phyloP scores from a whole-genome alignment of 2,797 vertebrate genomes.

The Euphonia xanthogaster region DNA sequence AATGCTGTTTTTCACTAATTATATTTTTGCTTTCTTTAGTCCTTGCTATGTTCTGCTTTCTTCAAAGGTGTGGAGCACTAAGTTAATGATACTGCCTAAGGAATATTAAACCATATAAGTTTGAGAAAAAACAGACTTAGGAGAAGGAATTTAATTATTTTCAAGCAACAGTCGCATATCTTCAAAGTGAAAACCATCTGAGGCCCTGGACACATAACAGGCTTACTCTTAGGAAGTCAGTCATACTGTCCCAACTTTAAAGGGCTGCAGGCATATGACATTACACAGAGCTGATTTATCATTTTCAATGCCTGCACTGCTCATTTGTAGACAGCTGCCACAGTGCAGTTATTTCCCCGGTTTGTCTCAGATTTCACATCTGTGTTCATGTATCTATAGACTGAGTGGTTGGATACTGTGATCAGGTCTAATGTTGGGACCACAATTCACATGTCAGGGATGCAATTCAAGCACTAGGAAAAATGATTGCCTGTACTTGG shows the following conservation, averaged over 20 bases:
- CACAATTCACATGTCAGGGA: background rate
- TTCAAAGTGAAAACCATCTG: slow-evolving; percentile 36
- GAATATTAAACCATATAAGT: background rate
- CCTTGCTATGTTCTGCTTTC: background rate
- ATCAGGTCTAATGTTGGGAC: background rate
- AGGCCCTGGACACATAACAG: background rate
- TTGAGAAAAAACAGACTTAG: slow-evolving; percentile 1
- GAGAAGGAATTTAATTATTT: slow-evolving; percentile 43
- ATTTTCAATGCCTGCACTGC: background rate
- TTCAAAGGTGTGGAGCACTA: background rate
- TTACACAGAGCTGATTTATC: slow-evolving; percentile 25
- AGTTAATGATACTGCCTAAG: background rate
- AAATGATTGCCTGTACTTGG: background rate
- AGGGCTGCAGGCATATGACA: background rate
- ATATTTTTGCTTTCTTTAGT: background rate
- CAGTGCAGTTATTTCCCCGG: background rate
- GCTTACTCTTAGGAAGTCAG: background rate
- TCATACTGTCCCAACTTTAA: background rate
- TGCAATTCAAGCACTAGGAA: background rate
- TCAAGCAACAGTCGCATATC: background rate
- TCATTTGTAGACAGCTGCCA: slow-evolving; percentile 5
- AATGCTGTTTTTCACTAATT: background rate
- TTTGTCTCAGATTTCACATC: slow-evolving; percentile 39
- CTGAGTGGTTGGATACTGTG: background rate
- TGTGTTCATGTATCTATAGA: background rate